These are phyloP conservation scores for Neomonachus schauinslandi DNA, from an alignment of 2,113 vertebrate genomes.

Conservation along the genomic window DNA sequence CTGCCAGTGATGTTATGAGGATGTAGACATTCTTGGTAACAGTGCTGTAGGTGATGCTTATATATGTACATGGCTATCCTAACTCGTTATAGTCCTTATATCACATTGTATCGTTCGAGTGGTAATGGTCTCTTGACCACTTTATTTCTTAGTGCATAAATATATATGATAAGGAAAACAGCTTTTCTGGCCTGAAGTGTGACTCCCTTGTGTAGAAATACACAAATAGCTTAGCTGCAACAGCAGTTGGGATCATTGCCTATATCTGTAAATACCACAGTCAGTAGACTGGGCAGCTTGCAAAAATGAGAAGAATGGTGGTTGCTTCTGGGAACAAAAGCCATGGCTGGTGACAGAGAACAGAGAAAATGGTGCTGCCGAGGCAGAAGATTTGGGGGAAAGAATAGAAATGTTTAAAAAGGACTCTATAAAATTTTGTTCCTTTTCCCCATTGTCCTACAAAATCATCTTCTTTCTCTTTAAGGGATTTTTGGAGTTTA, in stretches of 20 bases:
- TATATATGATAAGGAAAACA: background rate
- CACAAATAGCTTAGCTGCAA: background rate
- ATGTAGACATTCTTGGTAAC: background rate
- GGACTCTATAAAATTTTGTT: background rate
- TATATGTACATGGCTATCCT: background rate
- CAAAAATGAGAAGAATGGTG: background rate
- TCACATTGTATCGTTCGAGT: background rate
- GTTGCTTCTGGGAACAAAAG: background rate
- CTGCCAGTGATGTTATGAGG: background rate
- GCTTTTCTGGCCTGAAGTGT: background rate
- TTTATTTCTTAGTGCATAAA: background rate
- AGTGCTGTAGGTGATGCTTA: background rate
- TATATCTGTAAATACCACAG: accelerated
- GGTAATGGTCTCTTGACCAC: background rate
- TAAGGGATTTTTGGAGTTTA: background rate
- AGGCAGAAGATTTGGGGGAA: background rate
- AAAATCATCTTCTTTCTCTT: background rate
- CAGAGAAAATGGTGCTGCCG: background rate
- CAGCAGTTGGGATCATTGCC: background rate
- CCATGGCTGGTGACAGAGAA: background rate
- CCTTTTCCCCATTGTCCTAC: background rate
- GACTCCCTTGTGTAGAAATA: background rate
- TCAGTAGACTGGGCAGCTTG: background rate
- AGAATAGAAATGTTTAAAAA: background rate
- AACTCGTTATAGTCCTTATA: background rate